Evolutionary conservation across 1,140 invertebrate species (phyloP), one percentile per base, ranked within the genome.

Genomic region (Octopus bimaculoides): DNA sequence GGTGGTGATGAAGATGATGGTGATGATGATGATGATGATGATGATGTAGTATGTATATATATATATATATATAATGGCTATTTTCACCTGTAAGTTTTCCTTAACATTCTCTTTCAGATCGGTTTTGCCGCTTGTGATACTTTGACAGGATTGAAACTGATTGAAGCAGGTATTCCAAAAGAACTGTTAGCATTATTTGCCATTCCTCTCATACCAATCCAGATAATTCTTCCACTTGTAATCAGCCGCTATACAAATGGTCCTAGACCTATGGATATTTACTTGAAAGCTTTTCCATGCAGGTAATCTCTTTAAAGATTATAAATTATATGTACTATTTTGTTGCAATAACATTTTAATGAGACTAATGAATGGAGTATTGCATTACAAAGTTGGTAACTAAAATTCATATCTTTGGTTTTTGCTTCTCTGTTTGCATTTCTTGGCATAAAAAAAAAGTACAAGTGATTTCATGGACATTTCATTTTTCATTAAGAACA

Each of bases 121-220:
- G 97, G 96, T 20, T 99, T 99, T 92, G 94, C 96, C 78, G 96
- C 97, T n/a, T 94, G 95, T 82, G 98, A 99, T 92, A 93, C 95
- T 54, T 95, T 99, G 0, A 97, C 97, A 26, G 94, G 95, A 54
- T 92, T 99, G 77, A 99, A 99, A 91, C 90, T 99, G 41, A 94
- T 98, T 8, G 98, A 99, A 90, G 93, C 94, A 76, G 98, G 98
- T 53, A 95, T 99, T 73, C 96, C 97, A 0, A 98, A 98, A 88
- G 97, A 99, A 88, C 94, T 96, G 82, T 90, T 99, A 75, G 98
- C 97, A 0, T 89, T 99, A 69, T 91, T 99, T 85, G 91, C 89
- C 55, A 93, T 99, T 20, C 97, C 97, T 8, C 91, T 99, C 87
- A 94, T 98, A 74, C 98, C 98, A 14, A 90, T 99, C 53, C 98